A percentile compares a stretch with the other conserved stretches of the same genome.
Evolutionary conservation across 2,888 invertebrate genomes (phyloP).

Genomic region (Metopia argyrocephala): DNA sequence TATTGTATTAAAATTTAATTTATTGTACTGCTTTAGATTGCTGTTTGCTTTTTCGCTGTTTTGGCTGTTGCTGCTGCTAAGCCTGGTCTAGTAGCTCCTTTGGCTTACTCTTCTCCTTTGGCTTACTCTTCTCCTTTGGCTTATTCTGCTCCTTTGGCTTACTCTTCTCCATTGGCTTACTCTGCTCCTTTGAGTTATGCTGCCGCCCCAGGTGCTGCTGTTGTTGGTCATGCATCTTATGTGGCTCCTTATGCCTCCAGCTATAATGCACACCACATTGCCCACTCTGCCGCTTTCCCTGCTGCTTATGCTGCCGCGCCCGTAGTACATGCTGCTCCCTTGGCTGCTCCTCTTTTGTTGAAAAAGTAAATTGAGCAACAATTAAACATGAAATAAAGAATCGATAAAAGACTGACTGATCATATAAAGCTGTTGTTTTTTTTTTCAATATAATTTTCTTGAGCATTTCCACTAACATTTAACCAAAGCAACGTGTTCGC

Average conservation of each 20-base stretch:
- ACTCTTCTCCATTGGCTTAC: conserved; percentile 59
- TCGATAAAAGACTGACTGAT: conserved; percentile 7
- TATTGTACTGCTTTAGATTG: conserved; percentile 64
- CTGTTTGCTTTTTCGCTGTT: conserved; percentile 72
- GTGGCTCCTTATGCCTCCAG: conserved; percentile 71
- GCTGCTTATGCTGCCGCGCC: conserved; percentile 70
- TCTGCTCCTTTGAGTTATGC: conserved; percentile 57
- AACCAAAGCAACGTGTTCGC: too few relatives aligned
- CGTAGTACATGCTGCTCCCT: conserved; percentile 41
- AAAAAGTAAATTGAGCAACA: conserved; percentile 45
- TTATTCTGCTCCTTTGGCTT: conserved; percentile 18
- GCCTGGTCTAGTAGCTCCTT: conserved; percentile 68
- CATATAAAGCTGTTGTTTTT: too few relatives aligned
- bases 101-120: conserved; percentile 57
- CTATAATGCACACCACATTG: too few relatives aligned
- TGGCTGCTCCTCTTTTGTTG: conserved; percentile 58
- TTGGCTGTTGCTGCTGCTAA: conserved; percentile 69
- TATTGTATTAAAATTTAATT: not conserved
- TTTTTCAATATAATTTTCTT: too few relatives aligned
- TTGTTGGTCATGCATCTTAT: conserved; percentile 71
- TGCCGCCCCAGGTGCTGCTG: conserved; percentile 63
- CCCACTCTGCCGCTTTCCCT: too few relatives aligned
- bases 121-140: conserved; percentile 60
- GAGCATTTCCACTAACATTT: too few relatives aligned
- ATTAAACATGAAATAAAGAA: not conserved